Conservation (phyloP, 2,888 invertebrate species). For the Chironomus tentans region DNA sequence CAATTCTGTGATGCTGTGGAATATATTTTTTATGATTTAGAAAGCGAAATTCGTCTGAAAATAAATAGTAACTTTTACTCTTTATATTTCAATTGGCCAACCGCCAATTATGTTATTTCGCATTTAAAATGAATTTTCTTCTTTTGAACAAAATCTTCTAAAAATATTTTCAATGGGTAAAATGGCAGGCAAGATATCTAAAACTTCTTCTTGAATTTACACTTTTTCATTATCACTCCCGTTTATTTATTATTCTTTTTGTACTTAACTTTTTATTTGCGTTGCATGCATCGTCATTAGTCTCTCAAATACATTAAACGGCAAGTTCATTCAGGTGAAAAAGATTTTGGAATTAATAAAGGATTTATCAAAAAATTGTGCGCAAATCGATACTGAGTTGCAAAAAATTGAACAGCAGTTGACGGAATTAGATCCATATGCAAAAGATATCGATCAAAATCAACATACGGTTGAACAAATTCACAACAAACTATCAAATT, state of each 20-base stretch:
- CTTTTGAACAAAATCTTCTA: neutral
- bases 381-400: slow-evolving; percentile 55
- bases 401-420: slow-evolving; percentile 52
- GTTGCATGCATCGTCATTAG: slow-evolving; percentile 15
- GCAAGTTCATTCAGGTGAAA: slow-evolving; percentile 31
- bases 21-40: neutral
- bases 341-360: slow-evolving; percentile 39
- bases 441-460: slow-evolving; percentile 48
- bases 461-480: slow-evolving; percentile 50
- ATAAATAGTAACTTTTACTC: slow-evolving; percentile 9
- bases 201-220: neutral
- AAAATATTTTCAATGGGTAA: slow-evolving; percentile 9
- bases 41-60: slow-evolving; percentile 10
- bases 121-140: neutral
- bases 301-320: slow-evolving; percentile 32
- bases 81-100: slow-evolving; percentile 9
- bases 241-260: neutral
- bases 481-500: slow-evolving; percentile 47
- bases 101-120: slow-evolving; percentile 24
- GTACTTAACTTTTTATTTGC: slow-evolving; percentile 29
- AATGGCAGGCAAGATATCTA: neutral
- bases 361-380: slow-evolving; percentile 31
- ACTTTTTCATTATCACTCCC: neutral
- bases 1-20: neutral
- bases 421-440: slow-evolving; percentile 48